These are phyloP conservation scores for Apamea epomidion DNA, from an alignment of 2,888 invertebrate genomes.

Conservation along the genomic window DNA sequence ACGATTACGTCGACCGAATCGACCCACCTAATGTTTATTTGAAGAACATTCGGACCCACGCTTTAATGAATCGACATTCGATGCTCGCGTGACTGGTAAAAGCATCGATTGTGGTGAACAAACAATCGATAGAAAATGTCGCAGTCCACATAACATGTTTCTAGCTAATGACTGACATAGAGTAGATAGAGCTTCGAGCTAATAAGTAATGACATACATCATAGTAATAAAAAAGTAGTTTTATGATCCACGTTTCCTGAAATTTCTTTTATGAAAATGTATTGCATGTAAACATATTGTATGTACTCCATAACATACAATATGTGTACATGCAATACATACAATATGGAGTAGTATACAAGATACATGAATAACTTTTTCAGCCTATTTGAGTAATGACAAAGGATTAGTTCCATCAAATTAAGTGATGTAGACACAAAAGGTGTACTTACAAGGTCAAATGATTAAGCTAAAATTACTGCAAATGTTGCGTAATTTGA, in stretches of 20 bases:
- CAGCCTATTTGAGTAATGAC: constrained; percentile 8
- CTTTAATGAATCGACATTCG: constrained; percentile 77
- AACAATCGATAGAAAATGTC: constrained; percentile 66
- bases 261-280: no score
- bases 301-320: no score
- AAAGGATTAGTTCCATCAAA: constrained; percentile 6
- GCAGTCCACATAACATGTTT: constrained; percentile 61
- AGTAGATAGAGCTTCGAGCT: constrained; percentile 40
- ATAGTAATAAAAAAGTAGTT: constrained; percentile 28
- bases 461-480: constrained; percentile 4
- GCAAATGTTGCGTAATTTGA: constrained; percentile 30
- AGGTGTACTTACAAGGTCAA: constrained; percentile 9
- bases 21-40: constrained; percentile 82
- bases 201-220: constrained; percentile 49
- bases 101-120: constrained; percentile 74
- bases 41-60: constrained; percentile 74
- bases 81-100: constrained; percentile 79
- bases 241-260: constrained; percentile 31
- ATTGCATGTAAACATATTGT: no score
- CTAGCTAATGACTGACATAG: constrained; percentile 56
- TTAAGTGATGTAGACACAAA: constrained; percentile 5
- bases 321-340: no score
- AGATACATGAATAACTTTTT: constrained; percentile 16
- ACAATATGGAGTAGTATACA: not conserved
- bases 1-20: constrained; percentile 79